Conservation (phyloP, 1,140 invertebrate species). For the Drosophila nasuta region DNA sequence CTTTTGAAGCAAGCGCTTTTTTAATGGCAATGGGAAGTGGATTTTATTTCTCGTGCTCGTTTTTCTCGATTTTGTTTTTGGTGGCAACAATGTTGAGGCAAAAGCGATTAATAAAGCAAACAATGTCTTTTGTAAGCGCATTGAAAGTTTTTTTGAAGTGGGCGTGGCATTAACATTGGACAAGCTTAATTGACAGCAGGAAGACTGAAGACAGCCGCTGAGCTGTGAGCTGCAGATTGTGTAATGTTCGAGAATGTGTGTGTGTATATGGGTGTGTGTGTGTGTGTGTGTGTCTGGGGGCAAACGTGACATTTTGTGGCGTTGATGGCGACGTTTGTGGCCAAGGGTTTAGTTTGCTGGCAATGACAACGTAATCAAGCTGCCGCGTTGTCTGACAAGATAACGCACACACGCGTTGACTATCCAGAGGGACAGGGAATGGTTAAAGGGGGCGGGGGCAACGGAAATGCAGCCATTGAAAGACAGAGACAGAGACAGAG, state of each 20-base stretch:
- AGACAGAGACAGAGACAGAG: constrained; percentile 1
- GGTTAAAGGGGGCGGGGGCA: constrained; percentile 33
- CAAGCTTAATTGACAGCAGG: constrained; percentile 1
- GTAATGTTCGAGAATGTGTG: not conserved
- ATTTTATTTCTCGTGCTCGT: too few relatives aligned
- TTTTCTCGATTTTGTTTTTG: too few relatives aligned
- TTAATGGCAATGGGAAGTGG: too few relatives aligned
- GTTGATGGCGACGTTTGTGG: not conserved
- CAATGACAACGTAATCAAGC: constrained; percentile 70
- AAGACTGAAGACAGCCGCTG: not conserved
- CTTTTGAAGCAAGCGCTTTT: too few relatives aligned
- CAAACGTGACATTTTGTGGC: not conserved
- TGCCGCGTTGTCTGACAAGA: constrained; percentile 50
- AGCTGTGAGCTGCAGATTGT: not conserved
- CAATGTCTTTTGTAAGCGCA: constrained; percentile 3
- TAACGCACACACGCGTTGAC: constrained; percentile 39
- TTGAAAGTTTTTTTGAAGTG: constrained; percentile 8
- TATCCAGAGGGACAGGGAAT: not conserved
- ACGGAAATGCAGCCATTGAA: constrained; percentile 78
- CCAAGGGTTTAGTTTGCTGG: constrained; percentile 14
- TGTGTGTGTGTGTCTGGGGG: too few relatives aligned
- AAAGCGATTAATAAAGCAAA: constrained; percentile 14
- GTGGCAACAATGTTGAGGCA: not conserved
- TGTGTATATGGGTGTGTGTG: too few relatives aligned
- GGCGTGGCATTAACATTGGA: constrained; percentile 5